Evolutionary conservation across 2,113 vertebrate genomes (phyloP).

Genomic region (Malurus alboscapulatus): DNA sequence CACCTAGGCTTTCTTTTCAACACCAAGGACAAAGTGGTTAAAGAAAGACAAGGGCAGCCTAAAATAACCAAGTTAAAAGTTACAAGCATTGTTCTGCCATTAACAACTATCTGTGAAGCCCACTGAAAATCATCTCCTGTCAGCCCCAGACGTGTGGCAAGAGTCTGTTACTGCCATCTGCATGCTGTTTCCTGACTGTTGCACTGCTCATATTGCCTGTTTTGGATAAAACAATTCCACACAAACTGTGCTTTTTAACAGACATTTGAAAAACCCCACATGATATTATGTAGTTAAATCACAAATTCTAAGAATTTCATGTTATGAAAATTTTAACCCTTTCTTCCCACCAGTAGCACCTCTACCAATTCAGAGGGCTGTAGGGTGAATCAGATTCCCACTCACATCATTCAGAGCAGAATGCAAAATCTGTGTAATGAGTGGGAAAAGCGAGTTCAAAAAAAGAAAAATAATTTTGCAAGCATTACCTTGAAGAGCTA

Average conservation of each 20-base stretch:
- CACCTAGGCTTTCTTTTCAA: neutral
- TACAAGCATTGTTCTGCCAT: neutral
- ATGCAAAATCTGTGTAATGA: neutral
- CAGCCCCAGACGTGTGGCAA: neutral
- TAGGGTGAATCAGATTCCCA: neutral
- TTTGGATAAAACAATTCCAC: neutral
- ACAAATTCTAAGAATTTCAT: neutral
- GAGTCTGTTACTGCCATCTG: neutral
- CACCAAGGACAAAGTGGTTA: neutral
- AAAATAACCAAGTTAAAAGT: neutral
- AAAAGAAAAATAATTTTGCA: neutral
- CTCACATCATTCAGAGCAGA: neutral
- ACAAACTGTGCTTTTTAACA: neutral
- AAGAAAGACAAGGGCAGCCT: neutral
- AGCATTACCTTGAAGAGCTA: neutral
- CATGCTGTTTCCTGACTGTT: neutral
- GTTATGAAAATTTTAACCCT: neutral
- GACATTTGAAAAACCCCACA: neutral
- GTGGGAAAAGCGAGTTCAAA: neutral
- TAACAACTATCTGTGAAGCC: neutral
- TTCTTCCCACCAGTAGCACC: neutral
- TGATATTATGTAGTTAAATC: neutral
- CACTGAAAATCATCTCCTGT: neutral
- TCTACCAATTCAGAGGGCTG: neutral
- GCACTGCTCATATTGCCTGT: neutral